Percentiles rank a stretch among this genome's conserved stretches.
These are phyloP conservation scores for Pocota personata DNA, from an alignment of 2,888 invertebrate genomes.

Conservation along the genomic window DNA sequence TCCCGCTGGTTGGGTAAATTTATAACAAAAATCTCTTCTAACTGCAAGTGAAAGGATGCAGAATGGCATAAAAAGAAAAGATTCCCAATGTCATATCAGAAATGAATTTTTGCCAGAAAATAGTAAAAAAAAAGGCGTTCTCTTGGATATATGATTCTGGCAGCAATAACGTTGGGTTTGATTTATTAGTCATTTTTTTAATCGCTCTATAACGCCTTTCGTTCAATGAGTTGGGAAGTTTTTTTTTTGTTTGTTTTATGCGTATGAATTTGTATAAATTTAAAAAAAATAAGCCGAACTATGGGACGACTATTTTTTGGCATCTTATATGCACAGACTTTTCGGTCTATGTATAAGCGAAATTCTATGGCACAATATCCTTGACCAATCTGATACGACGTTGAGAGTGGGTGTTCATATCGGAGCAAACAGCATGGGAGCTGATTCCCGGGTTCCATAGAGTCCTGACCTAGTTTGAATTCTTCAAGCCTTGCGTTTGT, in stretches of 20 bases:
- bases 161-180: slow-evolving; percentile 37
- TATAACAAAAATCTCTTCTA: neutral
- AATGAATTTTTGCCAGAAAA: slow-evolving; percentile 41
- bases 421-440: no score
- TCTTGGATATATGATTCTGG: slow-evolving; percentile 69
- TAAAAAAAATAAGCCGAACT: neutral
- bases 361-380: neutral
- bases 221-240: neutral
- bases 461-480: no score
- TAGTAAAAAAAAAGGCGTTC: slow-evolving; percentile 43
- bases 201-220: slow-evolving; percentile 53
- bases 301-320: neutral
- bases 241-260: neutral
- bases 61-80: slow-evolving; percentile 48
- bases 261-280: neutral
- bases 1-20: neutral
- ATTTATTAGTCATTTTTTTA: slow-evolving; percentile 58
- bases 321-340: neutral
- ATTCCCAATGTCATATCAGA: slow-evolving; percentile 54
- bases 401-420: no score
- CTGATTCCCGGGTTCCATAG: no score
- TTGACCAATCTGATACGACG: neutral
- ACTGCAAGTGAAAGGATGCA: slow-evolving; percentile 49
- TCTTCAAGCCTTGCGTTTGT: no score
- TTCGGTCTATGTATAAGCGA: neutral